Conservation (phyloP, 2,888 invertebrate species). For the Cataglyphis rosenhaueri region DNA sequence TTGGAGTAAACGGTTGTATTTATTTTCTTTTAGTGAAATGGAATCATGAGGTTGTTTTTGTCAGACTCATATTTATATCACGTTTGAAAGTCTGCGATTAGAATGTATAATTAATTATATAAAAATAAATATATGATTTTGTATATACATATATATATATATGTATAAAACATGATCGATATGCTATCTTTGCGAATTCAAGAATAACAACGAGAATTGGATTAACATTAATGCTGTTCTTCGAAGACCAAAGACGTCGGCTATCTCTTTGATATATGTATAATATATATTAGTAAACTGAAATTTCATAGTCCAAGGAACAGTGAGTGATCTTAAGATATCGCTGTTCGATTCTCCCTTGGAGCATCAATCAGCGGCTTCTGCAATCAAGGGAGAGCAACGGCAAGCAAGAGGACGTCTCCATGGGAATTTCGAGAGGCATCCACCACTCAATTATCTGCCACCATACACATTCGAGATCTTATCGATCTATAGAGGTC, state of each 20-base stretch:
- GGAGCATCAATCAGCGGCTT: slow-evolving; percentile 76
- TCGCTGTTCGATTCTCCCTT: slow-evolving; percentile 63
- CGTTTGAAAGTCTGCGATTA: slow-evolving; percentile 27
- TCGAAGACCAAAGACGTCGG: slow-evolving; percentile 32
- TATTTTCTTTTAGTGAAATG: slow-evolving; percentile 78
- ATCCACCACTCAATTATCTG: slow-evolving; percentile 76
- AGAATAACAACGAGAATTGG: slow-evolving; percentile 23
- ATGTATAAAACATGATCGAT: neutral
- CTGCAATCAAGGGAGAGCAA: slow-evolving; percentile 73
- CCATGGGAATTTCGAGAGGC: slow-evolving; percentile 78
- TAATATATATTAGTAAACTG: slow-evolving; percentile 56
- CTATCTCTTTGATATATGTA: slow-evolving; percentile 34
- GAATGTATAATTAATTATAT: slow-evolving; percentile 22
- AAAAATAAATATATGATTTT: neutral
- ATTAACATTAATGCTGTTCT: slow-evolving; percentile 35
- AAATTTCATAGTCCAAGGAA: slow-evolving; percentile 74
- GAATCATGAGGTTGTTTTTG: slow-evolving; percentile 46
- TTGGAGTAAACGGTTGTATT: slow-evolving; percentile 72
- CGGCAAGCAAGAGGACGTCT: slow-evolving; percentile 74
- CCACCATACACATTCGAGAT: slow-evolving; percentile 67
- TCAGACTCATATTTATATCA: slow-evolving; percentile 31
- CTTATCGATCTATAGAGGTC: slow-evolving; percentile 66
- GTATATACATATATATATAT: too few relatives aligned
- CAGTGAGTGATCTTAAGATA: slow-evolving; percentile 72
- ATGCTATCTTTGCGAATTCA: neutral